Base-by-base conservation (phyloP, 2,888 invertebrate species). In the Malthinus seriepunctatus region DNA sequence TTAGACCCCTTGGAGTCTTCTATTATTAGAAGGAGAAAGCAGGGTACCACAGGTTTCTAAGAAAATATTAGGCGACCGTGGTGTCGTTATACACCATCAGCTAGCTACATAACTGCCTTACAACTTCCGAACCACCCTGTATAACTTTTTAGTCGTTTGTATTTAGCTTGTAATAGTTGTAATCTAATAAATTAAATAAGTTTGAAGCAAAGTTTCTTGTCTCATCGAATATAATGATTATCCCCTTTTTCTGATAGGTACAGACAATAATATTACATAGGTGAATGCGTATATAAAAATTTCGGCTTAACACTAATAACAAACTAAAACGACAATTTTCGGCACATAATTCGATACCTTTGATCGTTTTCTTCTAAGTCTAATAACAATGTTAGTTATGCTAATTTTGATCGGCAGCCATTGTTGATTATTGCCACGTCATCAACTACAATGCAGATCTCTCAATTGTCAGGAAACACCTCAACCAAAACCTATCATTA, bases 361-460 rank as follows among this genome's bases (percentile, higher is more conserved):
- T 65, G 65, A 65, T 58, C 57, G 62, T 33, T 23, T 45, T 48
- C 35, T 48, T 58, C 52, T 53, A 52, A 55, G 56, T 23, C 23
- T 62, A 65, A 65, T 63, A 65, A 65, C 62, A 65, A 62, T 65
- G 63, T 61, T 60, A 63, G 65, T 60, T 65, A 63, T 62, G 59
- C 62, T 63, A 63, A 63, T 63, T 63, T 52, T 50, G 44, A 46
- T 42, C 48, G 57, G 54, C 56, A 54, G 60, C 63, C 63, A 65
- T 65, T 66, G 65, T 63, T 59, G 65, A 42, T 60, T 64, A 45
- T 57, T 63, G 65, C 63, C 47, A 35, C 54, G 65, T 66, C 65
- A 66, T 62, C 53, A 52, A 45, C 53, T 44, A 66, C 65, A 66
- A 66, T 66, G 57, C 61, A 32, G 47, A 39, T 57, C 55, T 57